Evolutionary conservation across 1,140 invertebrate species (phyloP).

Genomic region (Drosophila truncata): DNA sequence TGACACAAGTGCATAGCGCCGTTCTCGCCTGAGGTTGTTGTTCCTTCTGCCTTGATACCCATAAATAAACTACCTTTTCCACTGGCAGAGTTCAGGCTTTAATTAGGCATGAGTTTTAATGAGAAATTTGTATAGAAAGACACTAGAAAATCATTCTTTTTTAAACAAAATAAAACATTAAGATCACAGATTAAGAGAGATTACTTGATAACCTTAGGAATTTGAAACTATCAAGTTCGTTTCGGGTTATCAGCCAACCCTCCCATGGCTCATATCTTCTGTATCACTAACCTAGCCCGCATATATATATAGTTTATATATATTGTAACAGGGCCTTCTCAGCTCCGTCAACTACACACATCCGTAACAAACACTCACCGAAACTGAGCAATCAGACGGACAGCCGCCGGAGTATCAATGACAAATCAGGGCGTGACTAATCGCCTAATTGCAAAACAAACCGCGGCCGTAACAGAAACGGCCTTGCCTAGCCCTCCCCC

Average conservation of each 20-base stretch:
- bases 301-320: conserved; percentile 17
- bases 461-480: conserved; percentile 45
- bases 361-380: conserved; percentile 25
- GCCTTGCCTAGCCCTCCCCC: conserved; percentile 22
- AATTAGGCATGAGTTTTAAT: background rate
- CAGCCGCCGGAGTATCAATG: conserved; percentile 60
- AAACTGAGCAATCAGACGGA: conserved; percentile 38
- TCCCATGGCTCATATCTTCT: background rate
- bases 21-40: conserved; percentile 35
- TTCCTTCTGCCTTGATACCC: background rate
- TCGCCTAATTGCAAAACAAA: conserved; percentile 72
- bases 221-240: conserved; percentile 9
- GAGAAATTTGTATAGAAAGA: background rate
- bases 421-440: conserved; percentile 79
- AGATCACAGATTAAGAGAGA: background rate
- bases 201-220: background rate
- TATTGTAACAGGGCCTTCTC: conserved; percentile 1
- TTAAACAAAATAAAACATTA: background rate
- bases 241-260: conserved; percentile 13
- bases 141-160: background rate
- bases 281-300: conserved; percentile 32
- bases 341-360: background rate
- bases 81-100: background rate
- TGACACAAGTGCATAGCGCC: conserved; percentile 74
- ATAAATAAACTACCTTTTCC: conserved; percentile 16